Evolutionary conservation across 2,888 invertebrate species (phyloP), one percentile per base, ranked within the genome.

Genomic region (Ceramica pisi): DNA sequence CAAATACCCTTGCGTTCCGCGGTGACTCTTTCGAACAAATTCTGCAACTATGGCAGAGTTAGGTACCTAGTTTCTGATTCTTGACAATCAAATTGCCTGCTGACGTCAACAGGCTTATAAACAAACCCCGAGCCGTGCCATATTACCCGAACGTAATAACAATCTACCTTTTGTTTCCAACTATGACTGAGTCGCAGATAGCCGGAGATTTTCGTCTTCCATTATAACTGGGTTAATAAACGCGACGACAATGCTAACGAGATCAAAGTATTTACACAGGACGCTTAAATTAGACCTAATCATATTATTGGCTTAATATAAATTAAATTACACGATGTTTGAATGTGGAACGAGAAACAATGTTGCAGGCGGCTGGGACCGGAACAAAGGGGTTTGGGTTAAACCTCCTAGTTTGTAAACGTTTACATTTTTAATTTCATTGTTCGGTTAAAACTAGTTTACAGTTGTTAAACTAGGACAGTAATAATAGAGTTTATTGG

Each of bases 191-290:
- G 50, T 56, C 59, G 44, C 59, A 38, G 71, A 69, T 63, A 53
- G 67, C 55, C 51, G 68, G 69, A 80, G 79, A 78, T 84, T 79
- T 74, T 67, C 65, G 72, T 75, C 68, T 71, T 71, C 84, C 67
- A 85, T 86, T 85, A 87, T 88, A 80, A 86, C 85, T 82, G 71
- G 59, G 79, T 88, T 88, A 88, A 87, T 89, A 88, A 60, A 80
- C 62, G 71, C 82, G 73, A 73, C 78, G 81, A 83, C 87, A 82
- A 78, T 76, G 84, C 86, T 90, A 91, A 91, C 90, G 82, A 90
- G 92, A 92, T 93, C 90, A 92, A 89, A 90, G 89, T 90, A 90
- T 92, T 92, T 91, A 89, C 86, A 89, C 88, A 89, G 91, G 90
- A 90, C 89, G 90, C 83, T 89, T 89, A 88, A 90, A 91, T 92